phyloP scores from a whole-genome alignment of 1,140 invertebrate species.

The Diabrotica undecimpunctata region DNA sequence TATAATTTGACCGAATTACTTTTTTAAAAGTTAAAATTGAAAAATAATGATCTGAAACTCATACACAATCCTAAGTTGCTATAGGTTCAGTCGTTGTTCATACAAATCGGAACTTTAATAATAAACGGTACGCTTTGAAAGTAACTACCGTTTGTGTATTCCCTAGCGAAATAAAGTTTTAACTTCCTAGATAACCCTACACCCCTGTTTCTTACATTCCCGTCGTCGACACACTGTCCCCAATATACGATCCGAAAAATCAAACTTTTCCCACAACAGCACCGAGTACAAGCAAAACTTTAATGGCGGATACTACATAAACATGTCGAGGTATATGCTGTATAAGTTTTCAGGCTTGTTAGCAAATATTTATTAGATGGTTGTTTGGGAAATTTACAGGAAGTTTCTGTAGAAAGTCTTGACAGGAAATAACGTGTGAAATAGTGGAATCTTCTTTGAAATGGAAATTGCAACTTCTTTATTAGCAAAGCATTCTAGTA shows the following conservation, averaged over 20 bases:
- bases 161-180: constrained; percentile 3
- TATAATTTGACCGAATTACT: too few species aligned
- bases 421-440: too few species aligned
- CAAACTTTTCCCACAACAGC: constrained; percentile 6
- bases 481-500: too few species aligned
- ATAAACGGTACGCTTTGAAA: too few species aligned
- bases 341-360: constrained; percentile 11
- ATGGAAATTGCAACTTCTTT: too few species aligned
- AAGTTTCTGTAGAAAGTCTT: too few species aligned
- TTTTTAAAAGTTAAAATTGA: too few species aligned
- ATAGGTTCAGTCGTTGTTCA: too few species aligned
- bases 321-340: constrained; percentile 7
- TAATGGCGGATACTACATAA: constrained; percentile 10
- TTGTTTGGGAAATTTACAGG: neutral
- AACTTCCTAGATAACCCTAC: neutral
- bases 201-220: neutral
- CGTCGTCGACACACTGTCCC: constrained; percentile 3
- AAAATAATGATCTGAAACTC: too few species aligned
- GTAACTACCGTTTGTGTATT: neutral
- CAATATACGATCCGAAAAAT: constrained; percentile 11
- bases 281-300: constrained; percentile 4
- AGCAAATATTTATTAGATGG: constrained; percentile 8
- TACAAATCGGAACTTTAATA: too few species aligned
- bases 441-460: too few species aligned
- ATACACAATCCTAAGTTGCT: too few species aligned